phyloP scores from a whole-genome alignment of 2,113 vertebrate genomes.

The Otocyon megalotis region DNA sequence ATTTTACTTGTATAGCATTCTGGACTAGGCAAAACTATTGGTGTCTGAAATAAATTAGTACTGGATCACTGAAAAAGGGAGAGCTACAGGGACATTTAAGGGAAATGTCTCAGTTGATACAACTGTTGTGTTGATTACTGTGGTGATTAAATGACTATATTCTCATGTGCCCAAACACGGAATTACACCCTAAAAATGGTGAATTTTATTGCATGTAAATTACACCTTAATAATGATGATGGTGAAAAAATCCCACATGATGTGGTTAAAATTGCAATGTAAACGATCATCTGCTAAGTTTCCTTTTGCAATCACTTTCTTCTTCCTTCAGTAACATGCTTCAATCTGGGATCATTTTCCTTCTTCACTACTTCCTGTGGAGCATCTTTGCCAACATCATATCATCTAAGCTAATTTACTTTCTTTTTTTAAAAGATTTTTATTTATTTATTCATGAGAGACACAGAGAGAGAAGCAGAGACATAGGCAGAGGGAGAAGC shows the following conservation, averaged over 20 bases:
- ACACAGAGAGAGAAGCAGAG: no score
- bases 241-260: background rate
- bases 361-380: background rate
- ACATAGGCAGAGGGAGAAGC: no score
- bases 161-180: background rate
- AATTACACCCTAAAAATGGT: background rate
- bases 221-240: background rate
- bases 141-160: background rate
- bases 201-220: background rate
- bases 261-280: background rate
- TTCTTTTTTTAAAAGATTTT: background rate
- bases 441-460: no score
- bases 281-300: background rate
- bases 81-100: background rate
- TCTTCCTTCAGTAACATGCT: background rate
- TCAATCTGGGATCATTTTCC: background rate
- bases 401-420: background rate
- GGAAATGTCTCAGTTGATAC: background rate
- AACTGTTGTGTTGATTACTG: background rate
- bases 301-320: background rate
- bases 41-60: background rate
- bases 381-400: fast-evolving
- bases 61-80: background rate
- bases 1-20: background rate
- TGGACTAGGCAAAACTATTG: background rate